Base-by-base conservation (phyloP, 2,797 vertebrate genomes). In the Pempheris klunzingeri region DNA sequence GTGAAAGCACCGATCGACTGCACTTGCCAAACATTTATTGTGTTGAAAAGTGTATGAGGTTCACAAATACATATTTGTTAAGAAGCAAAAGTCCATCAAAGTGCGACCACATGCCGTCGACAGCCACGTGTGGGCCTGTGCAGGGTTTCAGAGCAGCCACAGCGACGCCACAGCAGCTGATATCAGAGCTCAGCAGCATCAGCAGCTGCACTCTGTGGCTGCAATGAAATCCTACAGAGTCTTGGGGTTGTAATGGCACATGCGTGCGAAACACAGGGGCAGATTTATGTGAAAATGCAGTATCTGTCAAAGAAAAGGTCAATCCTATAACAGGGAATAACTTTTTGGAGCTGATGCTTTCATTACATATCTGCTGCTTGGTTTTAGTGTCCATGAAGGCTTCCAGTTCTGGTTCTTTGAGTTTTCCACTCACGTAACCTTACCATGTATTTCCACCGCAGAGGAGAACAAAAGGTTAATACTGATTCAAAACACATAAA, bases 11-110 rank as follows among this genome's bases (percentile, higher is more conserved):
- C 80, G 61, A 74, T 77, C 59, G 64, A 60, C 72, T 87, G 84
- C 83, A 88, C 67, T 94, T 93, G 86, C 80, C 90, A 90, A 92
- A 93, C 91, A 94, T 95, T 95, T 95, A 94, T 94, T 94, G 81
- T 84, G 84, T 84, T 88, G 89, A 90, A 94, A 93, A 92, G 85
- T 90, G 78, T 88, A 87, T 81, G 86, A 88, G 78, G 87, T 88
- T 92, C 92, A 95, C 92, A 91, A 87, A 88, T 87, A 94, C 92
- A 87, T 70, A 74, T 86, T 84, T 78, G 74, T 85, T 80, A 63
- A 87, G 75, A 90, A 87, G 88, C 90, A 83, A 80, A 90, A 65
- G 86, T 90, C 80, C 63, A 76, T 82, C 88, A 43, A 91, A 78
- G 73, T 83, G 84, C 69, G 73, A 70, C 59, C 76, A 85, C 86